A percentile compares a stretch with the other conserved stretches of the same genome.
Conservation (phyloP, 1,140 invertebrate genomes). For the Limonius californicus region DNA sequence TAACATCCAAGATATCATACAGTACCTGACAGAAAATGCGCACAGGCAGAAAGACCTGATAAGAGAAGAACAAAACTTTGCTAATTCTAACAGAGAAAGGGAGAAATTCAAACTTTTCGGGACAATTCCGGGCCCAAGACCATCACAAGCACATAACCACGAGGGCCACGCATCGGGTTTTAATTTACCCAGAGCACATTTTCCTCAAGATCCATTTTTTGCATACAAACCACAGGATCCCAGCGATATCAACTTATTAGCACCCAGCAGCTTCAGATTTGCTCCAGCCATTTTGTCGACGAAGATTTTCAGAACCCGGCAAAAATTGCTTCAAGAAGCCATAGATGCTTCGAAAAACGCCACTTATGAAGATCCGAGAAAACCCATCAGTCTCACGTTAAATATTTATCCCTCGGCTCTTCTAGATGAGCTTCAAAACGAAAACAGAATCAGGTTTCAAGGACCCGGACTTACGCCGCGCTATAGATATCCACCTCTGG, state of each 20-base stretch:
- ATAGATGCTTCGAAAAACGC: neutral
- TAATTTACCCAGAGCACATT: neutral
- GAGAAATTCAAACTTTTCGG: neutral
- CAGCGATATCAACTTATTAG: slow-evolving; percentile 53
- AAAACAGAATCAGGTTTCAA: slow-evolving; percentile 3
- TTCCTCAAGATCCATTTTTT: slow-evolving; percentile 49
- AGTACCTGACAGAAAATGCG: slow-evolving; percentile 12
- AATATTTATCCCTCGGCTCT: slow-evolving; percentile 27
- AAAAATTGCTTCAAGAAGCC: neutral
- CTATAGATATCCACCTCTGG: neutral
- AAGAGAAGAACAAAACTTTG: neutral
- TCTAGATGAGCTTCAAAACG: slow-evolving; percentile 1
- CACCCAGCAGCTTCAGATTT: slow-evolving; percentile 48
- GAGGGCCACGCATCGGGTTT: too few species aligned
- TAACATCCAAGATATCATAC: slow-evolving; percentile 13
- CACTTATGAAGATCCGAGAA: neutral
- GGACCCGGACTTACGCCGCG: slow-evolving; percentile 1
- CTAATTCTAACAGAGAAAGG: neutral
- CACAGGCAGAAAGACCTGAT: neutral
- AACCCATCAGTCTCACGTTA: slow-evolving; percentile 18
- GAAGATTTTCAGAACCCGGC: neutral
- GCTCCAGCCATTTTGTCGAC: slow-evolving; percentile 29
- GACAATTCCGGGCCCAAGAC: neutral
- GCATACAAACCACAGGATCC: slow-evolving; percentile 53
- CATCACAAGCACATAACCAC: neutral